Conservation (phyloP, 2,113 vertebrate genomes). For the Calidris pugnax region DNA sequence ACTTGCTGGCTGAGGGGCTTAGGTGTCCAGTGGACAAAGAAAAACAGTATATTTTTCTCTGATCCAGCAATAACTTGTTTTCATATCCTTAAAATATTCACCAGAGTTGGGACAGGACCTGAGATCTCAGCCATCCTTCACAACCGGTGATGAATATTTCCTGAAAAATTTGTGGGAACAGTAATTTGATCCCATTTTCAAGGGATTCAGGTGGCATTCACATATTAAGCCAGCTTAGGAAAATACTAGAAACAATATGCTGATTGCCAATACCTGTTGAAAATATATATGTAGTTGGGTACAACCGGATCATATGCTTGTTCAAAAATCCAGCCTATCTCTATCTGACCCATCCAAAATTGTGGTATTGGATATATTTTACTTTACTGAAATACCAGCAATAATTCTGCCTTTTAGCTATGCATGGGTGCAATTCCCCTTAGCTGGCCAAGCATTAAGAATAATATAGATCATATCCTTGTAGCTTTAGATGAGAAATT, state of each 20-base stretch:
- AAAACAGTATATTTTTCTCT: not conserved
- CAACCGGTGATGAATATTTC: not conserved
- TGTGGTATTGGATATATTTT: not conserved
- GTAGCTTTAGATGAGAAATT: not conserved
- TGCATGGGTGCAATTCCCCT: fast-evolving
- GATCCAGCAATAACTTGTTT: not conserved
- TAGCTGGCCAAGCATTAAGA: not conserved
- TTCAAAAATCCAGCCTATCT: not conserved
- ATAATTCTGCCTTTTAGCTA: not conserved
- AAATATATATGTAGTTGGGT: not conserved
- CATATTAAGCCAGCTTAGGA: not conserved
- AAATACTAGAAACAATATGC: not conserved
- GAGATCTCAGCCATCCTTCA: not conserved
- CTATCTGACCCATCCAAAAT: not conserved
- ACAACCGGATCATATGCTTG: not conserved
- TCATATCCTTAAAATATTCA: not conserved
- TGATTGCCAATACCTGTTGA: not conserved
- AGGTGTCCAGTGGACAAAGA: not conserved
- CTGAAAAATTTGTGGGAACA: not conserved
- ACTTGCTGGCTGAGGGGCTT: not conserved
- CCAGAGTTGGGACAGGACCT: not conserved
- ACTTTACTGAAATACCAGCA: not conserved
- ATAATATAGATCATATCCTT: not conserved
- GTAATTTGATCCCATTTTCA: not conserved
- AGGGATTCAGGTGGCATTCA: not conserved